Evolutionary conservation across 2,113 vertebrate species (phyloP).

Genomic region (Oreochromis tanganicae): DNA sequence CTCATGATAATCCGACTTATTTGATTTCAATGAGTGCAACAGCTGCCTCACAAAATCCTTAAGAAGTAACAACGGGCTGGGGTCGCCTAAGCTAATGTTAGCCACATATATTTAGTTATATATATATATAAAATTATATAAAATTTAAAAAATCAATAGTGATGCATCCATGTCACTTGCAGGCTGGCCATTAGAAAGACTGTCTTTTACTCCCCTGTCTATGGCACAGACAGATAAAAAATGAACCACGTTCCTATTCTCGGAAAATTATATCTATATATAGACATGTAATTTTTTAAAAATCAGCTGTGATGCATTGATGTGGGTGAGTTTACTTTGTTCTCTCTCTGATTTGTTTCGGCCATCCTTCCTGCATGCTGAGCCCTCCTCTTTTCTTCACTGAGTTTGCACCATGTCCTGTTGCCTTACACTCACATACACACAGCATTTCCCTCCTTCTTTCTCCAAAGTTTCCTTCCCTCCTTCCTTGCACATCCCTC

Average conservation of each 20-base stretch:
- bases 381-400: constrained; percentile 13
- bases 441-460: constrained; percentile 2
- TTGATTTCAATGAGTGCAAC: neutral
- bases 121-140: neutral
- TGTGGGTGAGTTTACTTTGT: neutral
- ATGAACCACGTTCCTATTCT: neutral
- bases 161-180: neutral
- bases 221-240: neutral
- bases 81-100: neutral
- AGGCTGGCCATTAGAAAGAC: neutral
- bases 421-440: neutral
- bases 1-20: neutral
- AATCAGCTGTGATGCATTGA: neutral
- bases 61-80: neutral
- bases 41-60: neutral
- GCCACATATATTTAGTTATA: neutral
- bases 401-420: neutral
- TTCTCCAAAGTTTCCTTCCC: constrained; percentile 7
- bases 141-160: neutral
- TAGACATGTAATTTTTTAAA: neutral
- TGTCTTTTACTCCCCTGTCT: neutral
- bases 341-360: neutral
- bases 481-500: constrained; percentile 8
- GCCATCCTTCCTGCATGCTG: neutral
- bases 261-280: neutral